Conservation (phyloP, 2,888 invertebrate genomes). For the Lepeophtheirus nordmannii region DNA sequence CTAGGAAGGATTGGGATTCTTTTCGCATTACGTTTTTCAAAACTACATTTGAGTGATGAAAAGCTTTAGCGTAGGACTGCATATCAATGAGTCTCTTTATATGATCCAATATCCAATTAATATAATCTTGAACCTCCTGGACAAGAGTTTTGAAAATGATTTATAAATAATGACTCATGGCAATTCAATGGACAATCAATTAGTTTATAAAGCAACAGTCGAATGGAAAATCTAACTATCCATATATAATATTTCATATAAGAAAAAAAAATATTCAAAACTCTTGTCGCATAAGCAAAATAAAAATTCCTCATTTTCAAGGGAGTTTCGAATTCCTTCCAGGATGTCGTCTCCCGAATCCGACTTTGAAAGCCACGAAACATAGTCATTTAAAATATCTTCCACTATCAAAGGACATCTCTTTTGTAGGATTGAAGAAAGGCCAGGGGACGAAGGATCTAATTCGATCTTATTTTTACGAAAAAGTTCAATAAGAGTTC, state of each 20-base stretch:
- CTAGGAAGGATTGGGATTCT: not conserved
- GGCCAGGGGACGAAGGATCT: no score
- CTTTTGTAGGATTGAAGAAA: no score
- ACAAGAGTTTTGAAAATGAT: no score
- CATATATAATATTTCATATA: no score
- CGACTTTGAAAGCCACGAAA: not conserved
- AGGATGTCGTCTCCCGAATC: not conserved
- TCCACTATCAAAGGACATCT: not conserved
- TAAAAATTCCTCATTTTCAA: not conserved
- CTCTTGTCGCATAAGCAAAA: not conserved
- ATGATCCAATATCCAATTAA: not conserved
- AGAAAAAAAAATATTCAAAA: not conserved
- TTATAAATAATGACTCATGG: no score
- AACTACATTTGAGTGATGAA: not conserved
- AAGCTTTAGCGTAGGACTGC: not conserved
- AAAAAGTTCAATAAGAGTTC: no score
- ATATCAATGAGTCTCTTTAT: not conserved
- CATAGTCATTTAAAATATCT: not conserved
- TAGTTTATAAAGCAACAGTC: no score
- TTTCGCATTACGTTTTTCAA: not conserved
- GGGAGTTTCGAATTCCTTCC: not conserved
- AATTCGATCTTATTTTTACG: no score
- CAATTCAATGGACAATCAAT: no score
- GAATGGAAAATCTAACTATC: not conserved
- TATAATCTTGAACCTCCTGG: not conserved